A percentile compares a stretch with the other conserved stretches of the same genome.
phyloP scores from a whole-genome alignment of 2,797 vertebrate species.

The Masticophis lateralis region DNA sequence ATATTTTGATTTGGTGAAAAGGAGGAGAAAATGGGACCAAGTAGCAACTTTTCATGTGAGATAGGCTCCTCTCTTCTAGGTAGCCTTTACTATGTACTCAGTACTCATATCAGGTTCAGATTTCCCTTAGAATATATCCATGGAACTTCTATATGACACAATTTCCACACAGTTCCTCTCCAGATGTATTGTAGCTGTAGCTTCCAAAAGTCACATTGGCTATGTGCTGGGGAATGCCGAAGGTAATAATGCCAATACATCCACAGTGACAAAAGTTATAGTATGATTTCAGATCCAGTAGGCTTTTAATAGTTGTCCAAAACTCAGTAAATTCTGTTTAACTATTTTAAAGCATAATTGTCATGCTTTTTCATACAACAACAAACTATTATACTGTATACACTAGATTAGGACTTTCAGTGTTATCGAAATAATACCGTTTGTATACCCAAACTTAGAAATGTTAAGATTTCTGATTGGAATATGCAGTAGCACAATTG shows the following conservation, averaged over 20 bases:
- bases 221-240: background rate
- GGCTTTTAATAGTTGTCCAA: background rate
- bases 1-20: background rate
- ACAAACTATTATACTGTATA: background rate
- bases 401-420: background rate
- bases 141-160: background rate
- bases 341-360: background rate
- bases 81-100: background rate
- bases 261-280: background rate
- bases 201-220: background rate
- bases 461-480: slow-evolving; percentile 72
- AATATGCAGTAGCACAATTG: slow-evolving; percentile 53
- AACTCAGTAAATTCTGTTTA: background rate
- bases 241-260: background rate
- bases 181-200: background rate
- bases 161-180: background rate
- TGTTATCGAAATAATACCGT: background rate
- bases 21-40: background rate
- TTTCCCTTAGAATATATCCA: background rate
- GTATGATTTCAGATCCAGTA: background rate
- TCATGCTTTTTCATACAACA: background rate
- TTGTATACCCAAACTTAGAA: slow-evolving; percentile 10
- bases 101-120: background rate
- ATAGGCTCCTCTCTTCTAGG: background rate
- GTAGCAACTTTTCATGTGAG: background rate